These are phyloP conservation scores for Catonia carolina DNA, from an alignment of 2,888 invertebrate species.

Conservation along the genomic window DNA sequence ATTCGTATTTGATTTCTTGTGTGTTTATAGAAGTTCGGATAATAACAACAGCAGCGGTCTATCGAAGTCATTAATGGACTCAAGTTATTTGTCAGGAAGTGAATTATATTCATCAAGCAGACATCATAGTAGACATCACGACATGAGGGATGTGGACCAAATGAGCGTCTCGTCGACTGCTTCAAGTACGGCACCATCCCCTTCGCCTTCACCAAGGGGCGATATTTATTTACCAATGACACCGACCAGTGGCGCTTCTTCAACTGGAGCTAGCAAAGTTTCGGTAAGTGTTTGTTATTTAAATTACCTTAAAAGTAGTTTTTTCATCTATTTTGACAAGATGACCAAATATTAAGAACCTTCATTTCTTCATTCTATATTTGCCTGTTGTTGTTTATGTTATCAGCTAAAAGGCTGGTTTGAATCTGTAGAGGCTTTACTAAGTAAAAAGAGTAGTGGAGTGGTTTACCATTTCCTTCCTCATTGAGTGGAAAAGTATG, in stretches of 20 bases:
- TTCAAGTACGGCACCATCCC: constrained; percentile 50
- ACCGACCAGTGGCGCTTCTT: constrained; percentile 48
- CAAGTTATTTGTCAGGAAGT: constrained; percentile 52
- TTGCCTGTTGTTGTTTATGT: too few relatives aligned
- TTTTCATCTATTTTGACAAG: too few relatives aligned
- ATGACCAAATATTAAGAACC: too few relatives aligned
- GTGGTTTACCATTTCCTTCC: too few relatives aligned
- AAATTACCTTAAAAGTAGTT: too few relatives aligned
- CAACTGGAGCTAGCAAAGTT: constrained; percentile 55
- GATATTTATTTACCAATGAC: constrained; percentile 54
- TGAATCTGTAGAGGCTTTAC: too few relatives aligned
- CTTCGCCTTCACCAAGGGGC: constrained; percentile 37
- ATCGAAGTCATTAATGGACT: constrained; percentile 50
- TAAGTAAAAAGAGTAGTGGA: too few relatives aligned
- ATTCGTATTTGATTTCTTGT: not conserved
- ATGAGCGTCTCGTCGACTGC: constrained; percentile 55
- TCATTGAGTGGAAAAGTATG: too few relatives aligned
- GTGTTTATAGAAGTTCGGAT: constrained; percentile 24
- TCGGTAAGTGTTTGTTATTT: constrained; percentile 49
- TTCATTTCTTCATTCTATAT: too few relatives aligned
- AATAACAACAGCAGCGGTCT: constrained; percentile 28
- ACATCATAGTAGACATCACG: constrained; percentile 7
- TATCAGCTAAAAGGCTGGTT: too few relatives aligned
- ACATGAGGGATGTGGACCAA: constrained; percentile 50
- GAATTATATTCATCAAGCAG: constrained; percentile 21